phyloP scores from a whole-genome alignment of 2,113 vertebrate species.

The Cyprinodon tularosa region DNA sequence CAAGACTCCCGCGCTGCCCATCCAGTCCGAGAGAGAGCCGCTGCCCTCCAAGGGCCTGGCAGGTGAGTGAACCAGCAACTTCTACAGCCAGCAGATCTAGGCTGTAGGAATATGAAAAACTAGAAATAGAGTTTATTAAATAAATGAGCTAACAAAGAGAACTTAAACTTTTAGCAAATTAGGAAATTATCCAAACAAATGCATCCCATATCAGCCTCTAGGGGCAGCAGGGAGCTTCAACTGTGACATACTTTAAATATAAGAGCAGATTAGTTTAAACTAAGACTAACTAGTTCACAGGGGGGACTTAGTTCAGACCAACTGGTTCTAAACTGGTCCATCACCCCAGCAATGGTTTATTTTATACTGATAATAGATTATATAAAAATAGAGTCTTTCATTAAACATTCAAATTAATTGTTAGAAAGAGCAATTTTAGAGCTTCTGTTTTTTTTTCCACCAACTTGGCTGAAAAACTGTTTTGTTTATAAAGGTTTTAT shows the following conservation, averaged over 20 bases:
- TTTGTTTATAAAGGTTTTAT: too few relatives aligned
- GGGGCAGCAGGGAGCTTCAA: not conserved
- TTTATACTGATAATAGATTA: not conserved
- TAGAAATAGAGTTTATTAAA: too few relatives aligned
- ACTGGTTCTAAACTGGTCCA: not conserved
- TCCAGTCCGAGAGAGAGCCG: slow-evolving; percentile 87
- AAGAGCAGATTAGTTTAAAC: too few relatives aligned
- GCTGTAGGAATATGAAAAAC: too few relatives aligned
- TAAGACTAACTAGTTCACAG: too few relatives aligned
- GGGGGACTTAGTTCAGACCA: too few relatives aligned
- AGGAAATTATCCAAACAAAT: not conserved
- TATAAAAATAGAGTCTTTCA: not conserved
- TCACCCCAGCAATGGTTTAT: not conserved
- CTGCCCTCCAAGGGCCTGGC: slow-evolving; percentile 82
- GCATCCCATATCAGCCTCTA: not conserved
- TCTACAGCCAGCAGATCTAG: too few relatives aligned
- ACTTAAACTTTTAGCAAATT: not conserved
- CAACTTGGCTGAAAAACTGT: too few relatives aligned
- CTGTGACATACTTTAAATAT: too few relatives aligned
- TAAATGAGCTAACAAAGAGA: not conserved
- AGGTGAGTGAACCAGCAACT: slow-evolving; percentile 69
- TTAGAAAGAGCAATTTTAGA: not conserved
- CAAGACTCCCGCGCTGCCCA: slow-evolving; percentile 84
- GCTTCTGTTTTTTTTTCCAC: too few relatives aligned
- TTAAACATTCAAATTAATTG: not conserved